Evolutionary conservation across 2,113 vertebrate species (phyloP), one percentile per base, ranked within the genome.

Genomic region (Rhea americana): DNA sequence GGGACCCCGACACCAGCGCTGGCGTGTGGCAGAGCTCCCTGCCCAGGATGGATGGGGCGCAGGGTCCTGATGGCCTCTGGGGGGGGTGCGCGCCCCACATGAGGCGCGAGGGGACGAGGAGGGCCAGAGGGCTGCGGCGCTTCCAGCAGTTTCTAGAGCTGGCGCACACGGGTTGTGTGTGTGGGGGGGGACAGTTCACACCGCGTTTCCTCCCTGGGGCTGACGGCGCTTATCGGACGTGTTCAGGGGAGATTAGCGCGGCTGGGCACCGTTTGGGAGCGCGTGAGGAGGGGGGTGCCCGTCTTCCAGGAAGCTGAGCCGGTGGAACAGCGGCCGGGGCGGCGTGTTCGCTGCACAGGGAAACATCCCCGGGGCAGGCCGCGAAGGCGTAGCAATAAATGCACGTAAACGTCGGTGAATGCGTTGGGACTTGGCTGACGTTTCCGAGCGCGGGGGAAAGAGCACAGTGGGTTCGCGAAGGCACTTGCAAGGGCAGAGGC

Each of bases 211-310:
- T 25, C 56, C 70, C 3, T 7, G 66, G 55, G 55, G 39, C 80
- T 1, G 4, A 62, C 0, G 8, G 77, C 68, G 78, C 90, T 95
- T 96, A 95, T 94, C 93, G 0, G 56, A 48, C 32, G 37, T 96
- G 96, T 96, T 95, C 78, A 25, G 83, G 89, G 86, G 58, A 96
- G 96, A 96, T 96, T 92, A 95, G 83, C 80, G 48, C 0, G 0
- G 51, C 25, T 83, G 96, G 96, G 93, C 92, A 75, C 47, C 13
- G 0, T 43, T 82, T 86, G 83, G 84, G 90, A 55, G 59, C 16
- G 35, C n/a, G 43, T 92, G 48, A 71, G 63, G 87, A 80, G 79
- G 7, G 43, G 35, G 85, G 62, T 19, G 8, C 41, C 62, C 48
- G 19, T 43, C 32, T 91, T 91, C 84, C 82, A 47, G 19, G 89